Evolutionary conservation across 2,113 vertebrate species (phyloP).

Genomic region (Oceanodroma tethys): DNA sequence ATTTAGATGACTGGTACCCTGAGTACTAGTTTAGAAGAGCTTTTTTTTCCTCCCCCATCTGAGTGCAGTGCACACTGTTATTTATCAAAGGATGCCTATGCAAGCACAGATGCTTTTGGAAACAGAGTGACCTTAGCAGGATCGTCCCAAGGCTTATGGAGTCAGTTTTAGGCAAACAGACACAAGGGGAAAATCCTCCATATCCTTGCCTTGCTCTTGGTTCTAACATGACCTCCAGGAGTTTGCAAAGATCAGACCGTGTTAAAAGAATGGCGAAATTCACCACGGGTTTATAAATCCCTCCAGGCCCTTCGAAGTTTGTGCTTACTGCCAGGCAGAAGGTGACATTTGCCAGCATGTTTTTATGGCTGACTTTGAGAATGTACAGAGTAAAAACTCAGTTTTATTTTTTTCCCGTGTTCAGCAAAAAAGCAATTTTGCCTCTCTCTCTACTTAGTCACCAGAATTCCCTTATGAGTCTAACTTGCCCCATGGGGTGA

Average conservation of each 20-base stretch:
- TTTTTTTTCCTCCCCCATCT: neutral
- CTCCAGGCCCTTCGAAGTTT: constrained; percentile 36
- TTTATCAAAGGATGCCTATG: constrained; percentile 16
- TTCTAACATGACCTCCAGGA: constrained; percentile 7
- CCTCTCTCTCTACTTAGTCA: neutral
- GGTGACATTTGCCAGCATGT: constrained; percentile 39
- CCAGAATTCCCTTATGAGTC: neutral
- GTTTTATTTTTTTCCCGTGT: neutral
- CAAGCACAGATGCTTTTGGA: constrained; percentile 41
- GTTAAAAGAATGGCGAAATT: constrained; percentile 37
- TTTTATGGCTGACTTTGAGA: constrained; percentile 39
- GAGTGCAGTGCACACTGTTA: neutral
- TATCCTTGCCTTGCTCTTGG: constrained; percentile 3
- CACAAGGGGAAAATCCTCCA: neutral
- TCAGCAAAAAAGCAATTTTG: constrained; percentile 32
- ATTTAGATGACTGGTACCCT: neutral
- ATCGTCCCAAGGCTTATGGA: constrained; percentile 17
- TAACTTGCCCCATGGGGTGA: neutral
- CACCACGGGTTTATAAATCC: constrained; percentile 4
- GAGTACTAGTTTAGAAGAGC: neutral
- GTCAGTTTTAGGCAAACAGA: neutral
- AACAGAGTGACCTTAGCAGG: constrained; percentile 30
- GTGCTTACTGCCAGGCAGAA: constrained; percentile 42
- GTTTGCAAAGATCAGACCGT: neutral
- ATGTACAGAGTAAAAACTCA: neutral